Evolutionary conservation across 1,140 invertebrate species (phyloP).

Genomic region (Akabosia matsudoensis): DNA sequence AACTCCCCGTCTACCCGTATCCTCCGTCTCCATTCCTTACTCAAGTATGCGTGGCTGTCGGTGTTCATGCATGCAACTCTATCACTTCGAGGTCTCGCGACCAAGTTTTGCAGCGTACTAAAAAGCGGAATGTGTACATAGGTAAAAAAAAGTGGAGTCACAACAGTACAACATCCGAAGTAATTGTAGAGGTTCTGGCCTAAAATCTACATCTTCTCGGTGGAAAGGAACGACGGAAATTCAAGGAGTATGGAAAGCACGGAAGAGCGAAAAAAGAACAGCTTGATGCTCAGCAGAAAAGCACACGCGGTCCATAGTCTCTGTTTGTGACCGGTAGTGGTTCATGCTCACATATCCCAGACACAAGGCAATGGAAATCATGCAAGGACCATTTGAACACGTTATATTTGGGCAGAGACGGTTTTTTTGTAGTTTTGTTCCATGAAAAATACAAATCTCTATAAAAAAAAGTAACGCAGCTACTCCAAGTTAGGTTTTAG

Average conservation of each 20-base stretch:
- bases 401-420: background rate
- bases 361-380: no score
- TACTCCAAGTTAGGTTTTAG: background rate
- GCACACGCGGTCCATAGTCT: conserved; percentile 2
- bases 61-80: no score
- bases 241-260: background rate
- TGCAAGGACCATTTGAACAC: no score
- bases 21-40: no score
- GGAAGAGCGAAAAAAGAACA: background rate
- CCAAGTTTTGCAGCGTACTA: background rate
- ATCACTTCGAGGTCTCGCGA: no score
- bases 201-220: background rate
- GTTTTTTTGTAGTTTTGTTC: background rate
- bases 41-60: no score
- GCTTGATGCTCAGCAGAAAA: background rate
- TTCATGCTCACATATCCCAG: background rate
- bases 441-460: background rate
- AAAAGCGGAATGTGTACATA: background rate
- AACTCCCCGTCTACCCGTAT: no score
- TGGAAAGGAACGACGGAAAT: background rate
- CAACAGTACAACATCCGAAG: background rate
- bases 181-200: background rate
- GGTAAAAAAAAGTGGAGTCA: background rate
- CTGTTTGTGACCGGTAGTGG: background rate
- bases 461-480: background rate